These are phyloP conservation scores for Archocentrus centrarchus DNA, from an alignment of 2,113 vertebrate genomes.

Conservation along the genomic window DNA sequence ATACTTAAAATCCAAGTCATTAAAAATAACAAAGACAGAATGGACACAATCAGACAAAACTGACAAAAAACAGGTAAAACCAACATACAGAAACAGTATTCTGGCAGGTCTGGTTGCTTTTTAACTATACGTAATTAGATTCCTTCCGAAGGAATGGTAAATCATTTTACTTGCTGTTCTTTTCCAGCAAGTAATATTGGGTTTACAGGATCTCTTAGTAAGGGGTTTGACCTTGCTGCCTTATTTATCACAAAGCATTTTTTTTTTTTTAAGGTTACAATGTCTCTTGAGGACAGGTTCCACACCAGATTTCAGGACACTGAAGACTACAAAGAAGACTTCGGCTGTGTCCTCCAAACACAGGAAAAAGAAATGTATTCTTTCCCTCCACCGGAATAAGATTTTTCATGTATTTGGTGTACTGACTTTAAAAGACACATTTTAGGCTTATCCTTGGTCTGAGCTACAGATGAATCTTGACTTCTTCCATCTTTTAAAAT, in stretches of 20 bases:
- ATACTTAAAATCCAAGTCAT: not conserved
- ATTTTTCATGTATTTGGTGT: not conserved
- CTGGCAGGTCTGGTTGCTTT: not conserved
- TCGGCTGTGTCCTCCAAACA: not conserved
- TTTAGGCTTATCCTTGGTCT: constrained; percentile 25
- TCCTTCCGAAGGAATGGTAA: not conserved
- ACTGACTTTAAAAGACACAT: constrained; percentile 13
- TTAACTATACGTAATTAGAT: not conserved
- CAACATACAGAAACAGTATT: not conserved
- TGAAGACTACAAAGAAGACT: not conserved
- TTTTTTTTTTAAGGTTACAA: not conserved
- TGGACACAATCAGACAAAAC: not conserved
- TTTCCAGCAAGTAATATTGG: not conserved
- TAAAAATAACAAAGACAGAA: not conserved
- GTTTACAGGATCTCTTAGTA: not conserved
- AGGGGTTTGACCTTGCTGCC: not conserved
- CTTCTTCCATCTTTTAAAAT: not conserved
- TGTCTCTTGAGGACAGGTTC: not conserved
- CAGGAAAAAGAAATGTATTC: not conserved
- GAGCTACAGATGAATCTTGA: not conserved
- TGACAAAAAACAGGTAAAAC: no score
- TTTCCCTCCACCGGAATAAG: constrained; percentile 1
- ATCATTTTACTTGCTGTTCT: not conserved
- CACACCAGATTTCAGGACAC: not conserved
- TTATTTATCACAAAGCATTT: not conserved